A percentile compares a stretch with the other conserved stretches of the same genome.
Conservation (phyloP, 2,888 invertebrate species). For the Mythimna ferrago region DNA sequence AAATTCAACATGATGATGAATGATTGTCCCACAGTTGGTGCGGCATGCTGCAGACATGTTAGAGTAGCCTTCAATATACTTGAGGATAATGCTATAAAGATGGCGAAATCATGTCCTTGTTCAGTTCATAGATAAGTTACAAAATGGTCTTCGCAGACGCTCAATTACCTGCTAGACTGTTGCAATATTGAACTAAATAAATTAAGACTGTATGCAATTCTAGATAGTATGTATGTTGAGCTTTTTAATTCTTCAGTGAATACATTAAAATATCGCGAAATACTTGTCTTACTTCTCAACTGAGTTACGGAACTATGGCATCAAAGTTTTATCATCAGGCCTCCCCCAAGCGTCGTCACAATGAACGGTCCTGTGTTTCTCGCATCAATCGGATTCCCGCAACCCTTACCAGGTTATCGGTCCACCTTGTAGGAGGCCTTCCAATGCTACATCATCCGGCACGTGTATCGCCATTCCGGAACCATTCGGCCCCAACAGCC, state of each 20-base stretch:
- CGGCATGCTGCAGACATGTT: too few relatives aligned
- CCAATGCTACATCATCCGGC: too few relatives aligned
- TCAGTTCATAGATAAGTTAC: constrained; percentile 17
- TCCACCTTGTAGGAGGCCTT: too few relatives aligned
- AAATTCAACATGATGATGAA: too few relatives aligned
- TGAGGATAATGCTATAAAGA: neutral
- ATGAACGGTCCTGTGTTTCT: too few relatives aligned
- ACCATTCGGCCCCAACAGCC: too few relatives aligned
- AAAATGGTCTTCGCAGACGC: constrained; percentile 5
- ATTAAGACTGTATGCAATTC: constrained; percentile 5
- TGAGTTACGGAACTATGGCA: neutral
- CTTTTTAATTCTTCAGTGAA: neutral
- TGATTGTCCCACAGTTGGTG: too few relatives aligned
- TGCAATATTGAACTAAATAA: constrained; percentile 28
- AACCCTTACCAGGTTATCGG: too few relatives aligned
- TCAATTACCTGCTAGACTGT: neutral
- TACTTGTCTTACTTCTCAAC: neutral
- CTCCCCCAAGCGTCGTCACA: too few relatives aligned
- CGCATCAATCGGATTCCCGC: too few relatives aligned
- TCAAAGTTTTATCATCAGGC: too few relatives aligned
- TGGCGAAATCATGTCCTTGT: constrained; percentile 23
- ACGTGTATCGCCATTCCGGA: too few relatives aligned
- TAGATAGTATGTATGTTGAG: neutral
- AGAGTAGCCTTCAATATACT: neutral
- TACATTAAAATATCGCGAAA: neutral